These are phyloP conservation scores for Pectinophora gossypiella DNA, from an alignment of 1,140 invertebrate species.

Conservation along the genomic window DNA sequence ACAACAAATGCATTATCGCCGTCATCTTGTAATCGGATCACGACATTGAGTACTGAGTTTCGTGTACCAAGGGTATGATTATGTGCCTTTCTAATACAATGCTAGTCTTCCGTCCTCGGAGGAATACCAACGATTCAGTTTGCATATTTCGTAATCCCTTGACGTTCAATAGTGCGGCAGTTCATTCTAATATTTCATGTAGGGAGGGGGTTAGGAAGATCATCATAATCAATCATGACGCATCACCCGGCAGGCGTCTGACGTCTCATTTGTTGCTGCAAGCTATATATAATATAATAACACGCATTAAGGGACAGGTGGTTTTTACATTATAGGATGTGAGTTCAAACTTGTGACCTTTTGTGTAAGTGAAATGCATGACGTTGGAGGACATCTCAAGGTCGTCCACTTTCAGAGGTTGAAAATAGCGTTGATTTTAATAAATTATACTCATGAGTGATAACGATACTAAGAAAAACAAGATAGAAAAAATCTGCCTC, in stretches of 20 bases:
- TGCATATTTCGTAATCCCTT: neutral
- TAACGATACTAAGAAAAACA: too few relatives aligned
- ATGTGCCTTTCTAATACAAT: neutral
- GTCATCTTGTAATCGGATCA: neutral
- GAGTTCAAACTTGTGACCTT: neutral
- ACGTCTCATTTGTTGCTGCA: slow-evolving; percentile 38
- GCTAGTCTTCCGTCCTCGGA: neutral
- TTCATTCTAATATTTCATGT: slow-evolving; percentile 43
- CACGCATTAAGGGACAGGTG: slow-evolving; percentile 30
- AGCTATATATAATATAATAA: slow-evolving; percentile 3
- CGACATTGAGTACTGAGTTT: slow-evolving; percentile 12
- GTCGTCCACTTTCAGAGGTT: neutral
- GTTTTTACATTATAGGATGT: slow-evolving; percentile 18
- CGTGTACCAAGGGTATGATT: neutral
- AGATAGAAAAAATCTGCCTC: too few relatives aligned
- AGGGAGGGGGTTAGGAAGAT: slow-evolving; percentile 20
- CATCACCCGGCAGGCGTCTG: slow-evolving; percentile 35
- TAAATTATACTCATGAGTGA: too few relatives aligned
- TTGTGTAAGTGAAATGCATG: neutral
- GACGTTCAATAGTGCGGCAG: slow-evolving; percentile 7
- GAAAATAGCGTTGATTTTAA: neutral
- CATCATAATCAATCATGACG: slow-evolving; percentile 59
- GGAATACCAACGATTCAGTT: neutral
- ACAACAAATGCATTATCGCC: neutral
- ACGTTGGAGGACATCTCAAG: neutral